Evolutionary conservation across 2,888 invertebrate species (phyloP), one percentile per base, ranked within the genome.

Genomic region (Malacosoma neustria): DNA sequence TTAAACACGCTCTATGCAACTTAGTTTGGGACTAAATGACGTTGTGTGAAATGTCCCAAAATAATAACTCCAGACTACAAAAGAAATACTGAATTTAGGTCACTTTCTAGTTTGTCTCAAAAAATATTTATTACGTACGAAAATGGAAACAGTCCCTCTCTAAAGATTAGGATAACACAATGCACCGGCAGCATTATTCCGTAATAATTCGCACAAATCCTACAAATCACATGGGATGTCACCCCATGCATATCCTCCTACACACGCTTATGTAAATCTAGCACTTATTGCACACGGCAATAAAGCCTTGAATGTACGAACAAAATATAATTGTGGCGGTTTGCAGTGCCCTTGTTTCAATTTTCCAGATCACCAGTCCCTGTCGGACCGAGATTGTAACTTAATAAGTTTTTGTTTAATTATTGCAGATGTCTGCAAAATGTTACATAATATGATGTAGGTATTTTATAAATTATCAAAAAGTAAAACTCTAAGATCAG

Each of bases 301-400:
- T 45, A 48, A 12, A 2, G 12, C 3, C 30, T 15, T 38, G 4
- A 4, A 11, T 1, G n/a, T 13, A 2, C 34, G 42, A 11, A 44
- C 7, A 22, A 33, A 14, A 31, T 38, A 38, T 13, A 3, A 14
- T 42, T 29, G 45, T 47, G 5, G 32, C 30, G 14, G 11, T 32
- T 32, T 30, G 30, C 31, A 6, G 11, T 12, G 12, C 45, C 71
- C 67, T 68, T 61, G 67, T 76, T 77, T 72, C 75, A 82, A 84
- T 84, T 84, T 84, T 82, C 81, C 81, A 57, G 75, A 49, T 58
- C 79, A 75, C 53, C 57, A 79, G 59, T 43, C 70, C 61, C 61
- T 62, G 70, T 72, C 80, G 61, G 42, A 42, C 54, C 32, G 71
- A 61, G 71, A 74, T 74, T 70, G 65, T 43, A 48, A 49, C 47